Conservation (phyloP, 2,113 vertebrate genomes). For the Pedetes capensis region DNA sequence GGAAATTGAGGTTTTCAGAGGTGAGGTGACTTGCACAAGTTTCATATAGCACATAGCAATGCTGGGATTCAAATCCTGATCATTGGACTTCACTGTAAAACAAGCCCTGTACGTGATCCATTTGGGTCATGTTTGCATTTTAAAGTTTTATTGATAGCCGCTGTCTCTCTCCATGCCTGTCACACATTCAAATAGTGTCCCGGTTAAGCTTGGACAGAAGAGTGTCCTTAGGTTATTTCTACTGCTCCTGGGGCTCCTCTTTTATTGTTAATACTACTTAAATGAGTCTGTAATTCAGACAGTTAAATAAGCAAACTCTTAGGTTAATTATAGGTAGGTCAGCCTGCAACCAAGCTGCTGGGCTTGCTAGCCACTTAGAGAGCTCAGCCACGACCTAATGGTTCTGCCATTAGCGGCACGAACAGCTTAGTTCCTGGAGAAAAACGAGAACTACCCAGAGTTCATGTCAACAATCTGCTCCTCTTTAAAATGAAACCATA, state of each 20-base stretch:
- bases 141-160: not conserved
- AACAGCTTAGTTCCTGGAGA: not conserved
- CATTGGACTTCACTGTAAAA: not conserved
- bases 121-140: not conserved
- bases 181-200: not conserved
- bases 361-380: not conserved
- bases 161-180: not conserved
- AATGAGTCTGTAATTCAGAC: constrained; percentile 27
- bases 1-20: not conserved
- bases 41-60: accelerated
- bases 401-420: not conserved
- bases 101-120: accelerated
- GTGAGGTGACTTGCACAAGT: not conserved
- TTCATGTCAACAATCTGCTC: constrained; percentile 50
- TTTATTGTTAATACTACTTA: constrained; percentile 23
- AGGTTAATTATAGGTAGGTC: constrained; percentile 35
- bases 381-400: constrained; percentile 6
- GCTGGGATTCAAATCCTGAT: not conserved
- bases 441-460: constrained; percentile 16
- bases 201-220: not conserved
- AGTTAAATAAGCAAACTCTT: constrained; percentile 39
- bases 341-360: not conserved
- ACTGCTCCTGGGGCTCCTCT: not conserved
- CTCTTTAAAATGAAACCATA: constrained; percentile 62
- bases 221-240: not conserved